Conservation (phyloP, 2,888 invertebrate species). For the Sthenelais limicola region DNA sequence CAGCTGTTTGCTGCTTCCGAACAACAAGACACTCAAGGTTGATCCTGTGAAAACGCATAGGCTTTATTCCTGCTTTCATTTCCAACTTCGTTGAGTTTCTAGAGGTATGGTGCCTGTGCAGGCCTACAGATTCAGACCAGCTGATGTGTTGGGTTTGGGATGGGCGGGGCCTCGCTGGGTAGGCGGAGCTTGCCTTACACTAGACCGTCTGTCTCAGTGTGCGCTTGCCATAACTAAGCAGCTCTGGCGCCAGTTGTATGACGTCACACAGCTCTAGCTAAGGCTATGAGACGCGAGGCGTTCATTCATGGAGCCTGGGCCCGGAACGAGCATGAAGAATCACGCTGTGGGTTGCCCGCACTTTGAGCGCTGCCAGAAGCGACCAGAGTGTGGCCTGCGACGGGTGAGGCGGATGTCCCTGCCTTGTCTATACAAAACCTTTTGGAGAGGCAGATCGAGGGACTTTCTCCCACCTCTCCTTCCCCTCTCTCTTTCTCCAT, state of each 20-base stretch:
- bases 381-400: no score
- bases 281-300: background rate
- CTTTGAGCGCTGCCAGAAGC: background rate
- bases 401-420: no score
- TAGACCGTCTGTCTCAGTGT: conserved; percentile 27
- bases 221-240: conserved; percentile 37
- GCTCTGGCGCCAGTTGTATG: conserved; percentile 41
- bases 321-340: conserved; percentile 29
- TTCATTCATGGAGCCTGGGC: conserved; percentile 39
- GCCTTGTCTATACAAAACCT: no score
- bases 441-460: no score
- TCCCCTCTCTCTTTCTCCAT: no score
- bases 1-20: no score
- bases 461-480: no score
- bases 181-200: conserved; percentile 20
- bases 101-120: background rate
- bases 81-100: background rate
- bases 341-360: background rate
- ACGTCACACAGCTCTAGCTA: conserved; percentile 25
- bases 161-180: conserved; percentile 8
- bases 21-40: no score
- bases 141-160: background rate
- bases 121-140: background rate
- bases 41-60: no score
- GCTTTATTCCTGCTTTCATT: no score